phyloP scores from a whole-genome alignment of 2,888 invertebrate species.

The Drosophila austrosaltans region DNA sequence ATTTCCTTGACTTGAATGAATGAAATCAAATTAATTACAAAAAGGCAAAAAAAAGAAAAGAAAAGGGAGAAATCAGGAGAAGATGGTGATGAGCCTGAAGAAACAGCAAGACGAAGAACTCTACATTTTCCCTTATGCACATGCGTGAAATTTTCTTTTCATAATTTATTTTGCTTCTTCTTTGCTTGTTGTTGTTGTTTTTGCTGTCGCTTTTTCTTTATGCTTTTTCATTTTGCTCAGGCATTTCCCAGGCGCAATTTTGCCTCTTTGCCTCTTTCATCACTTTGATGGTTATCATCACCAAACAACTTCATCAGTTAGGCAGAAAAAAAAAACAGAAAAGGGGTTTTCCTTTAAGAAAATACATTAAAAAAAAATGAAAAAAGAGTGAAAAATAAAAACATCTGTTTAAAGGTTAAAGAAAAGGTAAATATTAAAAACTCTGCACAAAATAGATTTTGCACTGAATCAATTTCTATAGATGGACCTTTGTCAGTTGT shows the following conservation, averaged over 20 bases:
- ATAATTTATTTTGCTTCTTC: slow-evolving; percentile 66
- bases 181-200: slow-evolving; percentile 9
- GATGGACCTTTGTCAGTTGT: not conserved
- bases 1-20: slow-evolving; percentile 68
- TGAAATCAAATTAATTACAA: slow-evolving; percentile 75
- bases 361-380: not conserved
- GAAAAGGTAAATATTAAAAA: not conserved
- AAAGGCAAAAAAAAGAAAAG: slow-evolving; percentile 12
- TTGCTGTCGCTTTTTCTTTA: slow-evolving; percentile 17
- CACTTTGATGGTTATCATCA: slow-evolving; percentile 59
- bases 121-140: slow-evolving; percentile 56
- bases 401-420: slow-evolving; percentile 9
- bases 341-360: slow-evolving; percentile 10
- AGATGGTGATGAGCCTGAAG: slow-evolving; percentile 33
- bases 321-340: slow-evolving; percentile 28
- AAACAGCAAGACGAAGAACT: slow-evolving; percentile 30
- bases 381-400: not conserved
- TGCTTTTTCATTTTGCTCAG: slow-evolving; percentile 30
- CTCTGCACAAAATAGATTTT: not conserved
- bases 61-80: not conserved
- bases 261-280: slow-evolving; percentile 38
- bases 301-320: slow-evolving; percentile 61
- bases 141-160: slow-evolving; percentile 75
- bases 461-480: not conserved
- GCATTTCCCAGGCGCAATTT: slow-evolving; percentile 54